These are phyloP conservation scores for Cephalopachus bancanus DNA, from an alignment of 2,797 vertebrate genomes.

Conservation along the genomic window DNA sequence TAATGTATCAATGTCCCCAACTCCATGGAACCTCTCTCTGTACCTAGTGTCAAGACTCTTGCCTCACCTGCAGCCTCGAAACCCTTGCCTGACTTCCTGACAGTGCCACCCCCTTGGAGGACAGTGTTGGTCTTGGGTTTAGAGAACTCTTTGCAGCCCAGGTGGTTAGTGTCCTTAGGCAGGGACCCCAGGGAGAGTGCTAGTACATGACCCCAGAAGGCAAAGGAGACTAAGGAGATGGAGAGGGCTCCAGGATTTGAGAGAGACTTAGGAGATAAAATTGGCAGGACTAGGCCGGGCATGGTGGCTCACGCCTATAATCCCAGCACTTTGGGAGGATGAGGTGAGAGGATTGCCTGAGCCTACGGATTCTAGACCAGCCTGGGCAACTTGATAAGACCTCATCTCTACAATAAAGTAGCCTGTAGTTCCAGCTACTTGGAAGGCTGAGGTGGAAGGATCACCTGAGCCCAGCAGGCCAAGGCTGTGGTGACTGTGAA, in stretches of 20 bases:
- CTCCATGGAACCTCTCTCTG: not conserved
- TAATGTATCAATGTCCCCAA: not conserved
- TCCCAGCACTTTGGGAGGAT: no score
- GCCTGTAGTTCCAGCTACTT: no score
- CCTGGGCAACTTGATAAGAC: no score
- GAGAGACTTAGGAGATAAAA: not conserved
- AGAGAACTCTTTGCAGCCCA: not conserved
- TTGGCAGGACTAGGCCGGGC: fast-evolving
- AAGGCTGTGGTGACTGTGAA: no score
- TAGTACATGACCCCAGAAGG: not conserved
- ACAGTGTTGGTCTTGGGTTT: not conserved
- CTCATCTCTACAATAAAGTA: no score
- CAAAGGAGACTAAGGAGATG: not conserved
- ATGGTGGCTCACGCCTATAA: no score
- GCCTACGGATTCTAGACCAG: no score
- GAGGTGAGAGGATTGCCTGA: no score
- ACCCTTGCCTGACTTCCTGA: no score
- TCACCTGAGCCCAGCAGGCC: no score
- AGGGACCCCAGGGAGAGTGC: not conserved
- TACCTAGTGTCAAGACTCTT: not conserved
- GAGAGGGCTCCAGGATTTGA: not conserved
- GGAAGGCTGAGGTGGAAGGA: no score
- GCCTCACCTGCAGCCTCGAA: not conserved
- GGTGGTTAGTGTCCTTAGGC: not conserved
- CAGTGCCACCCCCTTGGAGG: not conserved